Percentiles rank a stretch among this genome's conserved stretches.
phyloP scores from a whole-genome alignment of 1,140 invertebrate species.

The Drosophila obscura region DNA sequence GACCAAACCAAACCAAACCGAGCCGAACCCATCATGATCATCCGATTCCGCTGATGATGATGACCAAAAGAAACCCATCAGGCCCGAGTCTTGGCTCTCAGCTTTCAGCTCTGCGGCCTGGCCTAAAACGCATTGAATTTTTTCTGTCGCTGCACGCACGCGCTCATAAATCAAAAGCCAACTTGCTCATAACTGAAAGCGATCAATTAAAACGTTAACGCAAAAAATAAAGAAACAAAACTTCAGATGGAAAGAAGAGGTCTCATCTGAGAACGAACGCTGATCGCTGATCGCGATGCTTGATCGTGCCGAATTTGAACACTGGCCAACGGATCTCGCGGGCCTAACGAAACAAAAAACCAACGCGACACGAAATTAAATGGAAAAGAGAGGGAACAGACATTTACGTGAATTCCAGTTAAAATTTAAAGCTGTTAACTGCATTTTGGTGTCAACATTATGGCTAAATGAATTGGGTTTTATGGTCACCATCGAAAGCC shows the following conservation, averaged over 20 bases:
- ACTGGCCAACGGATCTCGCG: constrained; percentile 55
- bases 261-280: constrained; percentile 19
- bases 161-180: constrained; percentile 79
- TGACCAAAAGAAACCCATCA: constrained; percentile 50
- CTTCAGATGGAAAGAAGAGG: constrained; percentile 58
- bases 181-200: constrained; percentile 82
- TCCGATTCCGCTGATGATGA: constrained; percentile 11
- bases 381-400: constrained; percentile 6
- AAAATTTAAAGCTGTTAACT: constrained; percentile 69
- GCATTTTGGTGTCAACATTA: constrained; percentile 73
- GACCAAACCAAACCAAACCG: constrained; percentile 30
- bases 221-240: constrained; percentile 68
- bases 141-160: constrained; percentile 73
- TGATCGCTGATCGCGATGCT: constrained; percentile 61
- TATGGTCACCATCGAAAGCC: constrained; percentile 67
- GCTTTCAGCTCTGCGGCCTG: constrained; percentile 20
- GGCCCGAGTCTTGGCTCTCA: background rate
- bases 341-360: constrained; percentile 48
- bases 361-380: constrained; percentile 22
- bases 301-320: constrained; percentile 78
- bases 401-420: constrained; percentile 63
- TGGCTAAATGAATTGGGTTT: constrained; percentile 69
- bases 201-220: constrained; percentile 82
- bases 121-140: constrained; percentile 71
- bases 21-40: constrained; percentile 12